Conservation (phyloP, 2,797 vertebrate species). For the Rhinoraja longicauda region DNA sequence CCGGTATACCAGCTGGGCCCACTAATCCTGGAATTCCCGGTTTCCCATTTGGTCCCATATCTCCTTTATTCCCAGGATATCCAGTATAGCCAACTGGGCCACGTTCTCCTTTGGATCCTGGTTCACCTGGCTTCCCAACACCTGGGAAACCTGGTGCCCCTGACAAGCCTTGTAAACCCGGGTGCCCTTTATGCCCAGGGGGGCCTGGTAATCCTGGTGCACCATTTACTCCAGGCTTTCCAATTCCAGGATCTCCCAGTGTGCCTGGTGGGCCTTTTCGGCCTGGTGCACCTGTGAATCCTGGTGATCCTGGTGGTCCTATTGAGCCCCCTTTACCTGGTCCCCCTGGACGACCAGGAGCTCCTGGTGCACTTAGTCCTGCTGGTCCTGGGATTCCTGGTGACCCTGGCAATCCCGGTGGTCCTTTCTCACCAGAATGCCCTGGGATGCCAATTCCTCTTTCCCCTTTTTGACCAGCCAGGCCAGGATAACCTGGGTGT, state of each 20-base stretch:
- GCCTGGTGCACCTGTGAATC: slow-evolving; percentile 71
- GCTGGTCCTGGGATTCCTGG: slow-evolving; percentile 67
- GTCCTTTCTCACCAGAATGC: slow-evolving; percentile 74
- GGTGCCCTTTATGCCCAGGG: slow-evolving; percentile 75
- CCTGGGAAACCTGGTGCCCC: slow-evolving; percentile 82
- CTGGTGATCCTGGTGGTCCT: slow-evolving; percentile 74
- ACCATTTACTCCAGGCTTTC: slow-evolving; percentile 85
- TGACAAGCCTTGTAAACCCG: slow-evolving; percentile 69
- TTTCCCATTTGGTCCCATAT: slow-evolving; percentile 74
- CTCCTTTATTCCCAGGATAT: slow-evolving; percentile 78
- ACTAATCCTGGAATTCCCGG: slow-evolving; percentile 77
- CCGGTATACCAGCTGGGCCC: slow-evolving; percentile 69
- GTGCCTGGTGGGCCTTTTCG: slow-evolving; percentile 80
- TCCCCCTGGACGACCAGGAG: slow-evolving; percentile 73
- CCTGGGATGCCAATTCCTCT: slow-evolving; percentile 74
- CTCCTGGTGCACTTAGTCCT: slow-evolving; percentile 80
- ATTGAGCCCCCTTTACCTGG: slow-evolving; percentile 78
- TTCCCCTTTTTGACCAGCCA: slow-evolving; percentile 77
- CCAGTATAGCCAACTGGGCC: slow-evolving; percentile 75
- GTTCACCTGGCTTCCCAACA: slow-evolving; percentile 84
- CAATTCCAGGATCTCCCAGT: slow-evolving; percentile 68
- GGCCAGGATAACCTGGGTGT: slow-evolving; percentile 71
- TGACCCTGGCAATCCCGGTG: slow-evolving; percentile 68
- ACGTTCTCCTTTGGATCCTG: slow-evolving; percentile 81
- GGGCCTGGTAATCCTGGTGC: slow-evolving; percentile 78